phyloP scores from a whole-genome alignment of 2,888 invertebrate species.

The Stenichneumon culpator region DNA sequence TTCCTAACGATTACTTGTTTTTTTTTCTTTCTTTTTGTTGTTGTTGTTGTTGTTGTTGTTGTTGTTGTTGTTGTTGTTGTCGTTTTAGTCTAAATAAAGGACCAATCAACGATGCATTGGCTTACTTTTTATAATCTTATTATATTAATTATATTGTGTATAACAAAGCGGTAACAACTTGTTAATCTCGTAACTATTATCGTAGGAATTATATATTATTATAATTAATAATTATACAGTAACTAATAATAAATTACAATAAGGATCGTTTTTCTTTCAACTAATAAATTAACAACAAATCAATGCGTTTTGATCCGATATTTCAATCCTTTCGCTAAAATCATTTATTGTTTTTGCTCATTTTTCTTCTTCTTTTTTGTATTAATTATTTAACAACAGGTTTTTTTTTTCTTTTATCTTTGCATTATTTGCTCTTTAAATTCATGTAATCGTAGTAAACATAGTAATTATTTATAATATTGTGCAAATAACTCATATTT shows the following conservation, averaged over 20 bases:
- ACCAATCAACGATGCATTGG: constrained; percentile 83
- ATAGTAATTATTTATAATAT: constrained; percentile 83
- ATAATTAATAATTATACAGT: constrained; percentile 75
- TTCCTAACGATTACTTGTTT: constrained; percentile 68
- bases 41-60: constrained; percentile 31
- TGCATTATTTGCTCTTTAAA: constrained; percentile 80
- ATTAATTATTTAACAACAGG: constrained; percentile 73
- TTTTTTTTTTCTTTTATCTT: constrained; percentile 72
- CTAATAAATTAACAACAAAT: constrained; percentile 65
- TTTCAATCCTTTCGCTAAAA: constrained; percentile 74
- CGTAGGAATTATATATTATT: constrained; percentile 84
- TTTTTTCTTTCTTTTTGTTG: constrained; percentile 15
- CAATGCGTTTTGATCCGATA: constrained; percentile 75
- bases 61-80: constrained; percentile 39
- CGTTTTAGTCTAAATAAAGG: constrained; percentile 79
- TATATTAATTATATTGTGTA: constrained; percentile 85
- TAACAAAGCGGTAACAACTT: constrained; percentile 85
- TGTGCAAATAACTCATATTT: constrained; percentile 84
- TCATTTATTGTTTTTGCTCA: constrained; percentile 75
- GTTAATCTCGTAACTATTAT: constrained; percentile 84
- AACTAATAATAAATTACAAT: constrained; percentile 78
- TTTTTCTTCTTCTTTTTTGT: constrained; percentile 67
- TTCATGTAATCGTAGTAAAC: constrained; percentile 81
- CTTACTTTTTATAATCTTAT: constrained; percentile 81
- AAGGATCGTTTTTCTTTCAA: constrained; percentile 76